Evolutionary conservation across 2,888 invertebrate species (phyloP), one percentile per base, ranked within the genome.

Genomic region (Hofmannophila pseudospretella): DNA sequence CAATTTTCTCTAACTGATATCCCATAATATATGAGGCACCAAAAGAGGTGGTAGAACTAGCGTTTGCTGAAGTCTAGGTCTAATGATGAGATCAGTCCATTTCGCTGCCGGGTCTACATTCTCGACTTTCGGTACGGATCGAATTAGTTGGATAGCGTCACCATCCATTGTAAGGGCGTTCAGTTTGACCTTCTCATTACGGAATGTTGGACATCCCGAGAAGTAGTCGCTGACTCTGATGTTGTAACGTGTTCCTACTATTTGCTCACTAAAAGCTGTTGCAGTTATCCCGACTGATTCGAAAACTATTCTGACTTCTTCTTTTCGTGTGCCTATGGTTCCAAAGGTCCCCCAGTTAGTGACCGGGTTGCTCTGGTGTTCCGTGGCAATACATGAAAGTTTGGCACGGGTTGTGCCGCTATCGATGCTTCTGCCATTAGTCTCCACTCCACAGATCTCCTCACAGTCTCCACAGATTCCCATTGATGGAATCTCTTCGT

Each of bases 91-190:
- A 7, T 20, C 7, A 20, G 20, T 36, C 20, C 20, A 20, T 20
- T 20, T 20, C 7, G 20, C 20, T 20, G 3, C 4, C 20, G 7
- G 4, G 7, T 20, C 20, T 7, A 20, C 7, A 7, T 20, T 20
- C 7, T 20, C 20, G 3, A 5, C 20, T 20, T 4, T 20, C 7
- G 20, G 20, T 5, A 20, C 20, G 7, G 20, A 20, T 20, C 7
- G 3, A 20, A 20, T 20, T 4, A 20, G 20, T 5, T 20, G 20
- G 20, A 7, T 20, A 7, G 3, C 7, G 20, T 20, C 20, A 5
- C 42, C 42, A 36, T 36, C 38, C n/a, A 22, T 29, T 29, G 38
- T 42, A 14, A 43, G 29, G n/a, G 35, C 39, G 35, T 43, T 32
- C 10, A 43, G 32, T 16, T 43, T 37, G 19, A 34, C 36, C 20